Evolutionary conservation across 53 echinoderm and acorn worm species (phyloP).

Genomic region (Pentamera pediparva): DNA sequence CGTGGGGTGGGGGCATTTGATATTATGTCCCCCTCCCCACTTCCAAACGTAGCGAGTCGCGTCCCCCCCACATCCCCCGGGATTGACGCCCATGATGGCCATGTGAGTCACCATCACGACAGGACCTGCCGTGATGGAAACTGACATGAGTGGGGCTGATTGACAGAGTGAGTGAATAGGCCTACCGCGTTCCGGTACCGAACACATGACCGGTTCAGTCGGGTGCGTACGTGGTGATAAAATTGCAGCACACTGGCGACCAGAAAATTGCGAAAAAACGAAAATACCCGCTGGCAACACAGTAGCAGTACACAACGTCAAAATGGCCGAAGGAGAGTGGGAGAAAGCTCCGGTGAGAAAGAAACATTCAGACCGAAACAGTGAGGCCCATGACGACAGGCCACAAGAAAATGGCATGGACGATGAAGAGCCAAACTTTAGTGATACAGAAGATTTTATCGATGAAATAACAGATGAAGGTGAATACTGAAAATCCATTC

Average conservation of each 20-base stretch:
- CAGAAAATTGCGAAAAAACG: neutral
- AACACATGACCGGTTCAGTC: neutral
- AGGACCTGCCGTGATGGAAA: too few species aligned
- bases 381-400: conserved; percentile 5
- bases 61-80: too few species aligned
- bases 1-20: too few species aligned
- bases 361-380: conserved; percentile 31
- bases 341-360: conserved; percentile 30
- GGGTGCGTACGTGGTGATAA: too few species aligned
- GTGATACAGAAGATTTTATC: conserved; percentile 33
- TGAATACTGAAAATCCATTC: neutral
- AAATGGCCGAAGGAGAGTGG: conserved; percentile 37
- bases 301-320: neutral
- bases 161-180: too few species aligned
- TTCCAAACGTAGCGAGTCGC: too few species aligned
- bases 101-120: too few species aligned
- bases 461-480: conserved; percentile 30
- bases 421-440: conserved; percentile 35
- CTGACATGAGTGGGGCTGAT: too few species aligned
- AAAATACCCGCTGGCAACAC: neutral
- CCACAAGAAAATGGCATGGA: conserved; percentile 25
- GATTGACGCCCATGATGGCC: too few species aligned
- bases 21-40: too few species aligned
- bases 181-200: neutral
- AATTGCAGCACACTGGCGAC: too few species aligned